phyloP scores from a whole-genome alignment of 2,113 vertebrate species.

The Pagrus major region DNA sequence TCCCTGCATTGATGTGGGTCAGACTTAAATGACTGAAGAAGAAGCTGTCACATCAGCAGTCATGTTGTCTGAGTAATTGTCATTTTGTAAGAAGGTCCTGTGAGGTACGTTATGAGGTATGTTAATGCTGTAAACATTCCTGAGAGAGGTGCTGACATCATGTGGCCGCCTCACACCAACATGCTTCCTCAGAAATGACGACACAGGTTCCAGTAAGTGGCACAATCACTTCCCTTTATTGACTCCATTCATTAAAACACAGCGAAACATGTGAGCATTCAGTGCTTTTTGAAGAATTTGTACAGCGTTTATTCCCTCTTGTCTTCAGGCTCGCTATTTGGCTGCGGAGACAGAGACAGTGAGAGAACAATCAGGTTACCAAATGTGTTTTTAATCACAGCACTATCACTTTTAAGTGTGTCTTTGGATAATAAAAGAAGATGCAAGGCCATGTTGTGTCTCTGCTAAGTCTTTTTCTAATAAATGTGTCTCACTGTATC shows the following conservation, averaged over 20 bases:
- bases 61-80: not conserved
- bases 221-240: constrained; percentile 73
- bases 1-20: not conserved
- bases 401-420: constrained; percentile 7
- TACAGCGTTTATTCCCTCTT: constrained; percentile 30
- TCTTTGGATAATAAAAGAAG: constrained; percentile 15
- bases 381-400: constrained; percentile 8
- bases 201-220: constrained; percentile 4
- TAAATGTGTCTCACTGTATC: not conserved
- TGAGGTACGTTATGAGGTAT: not conserved
- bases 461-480: not conserved
- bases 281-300: constrained; percentile 59
- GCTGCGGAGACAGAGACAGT: constrained; percentile 59
- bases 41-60: not conserved
- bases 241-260: constrained; percentile 62
- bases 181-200: constrained; percentile 8
- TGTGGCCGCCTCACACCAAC: constrained; percentile 18
- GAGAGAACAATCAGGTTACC: constrained; percentile 21
- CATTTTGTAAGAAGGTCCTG: not conserved
- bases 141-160: constrained; percentile 26
- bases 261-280: constrained; percentile 57
- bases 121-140: not conserved
- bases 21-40: not conserved
- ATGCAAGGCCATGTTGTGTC: not conserved
- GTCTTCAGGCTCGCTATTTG: constrained; percentile 42